Evolutionary conservation across 2,888 invertebrate species (phyloP), one percentile per base, ranked within the genome.

Genomic region (Eristalinus aeneus): DNA sequence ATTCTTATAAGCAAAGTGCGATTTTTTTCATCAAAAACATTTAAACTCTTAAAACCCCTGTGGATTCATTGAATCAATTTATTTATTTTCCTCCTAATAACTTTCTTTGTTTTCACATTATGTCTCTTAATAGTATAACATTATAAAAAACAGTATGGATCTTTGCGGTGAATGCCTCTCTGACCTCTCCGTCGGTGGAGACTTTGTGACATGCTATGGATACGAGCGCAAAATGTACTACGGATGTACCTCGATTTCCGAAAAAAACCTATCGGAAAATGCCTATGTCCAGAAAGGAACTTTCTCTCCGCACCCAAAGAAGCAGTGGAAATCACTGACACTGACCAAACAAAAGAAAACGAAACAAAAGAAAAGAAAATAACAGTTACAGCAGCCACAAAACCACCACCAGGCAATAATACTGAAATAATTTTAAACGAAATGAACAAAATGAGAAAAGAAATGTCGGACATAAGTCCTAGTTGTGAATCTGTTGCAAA

Each of bases 401-500:
- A 46, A 46, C 3, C 46, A 3, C 46, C 11, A 5, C 46, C 46
- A 46, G 46, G 9, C 9, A n/a, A 46, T 11, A 46, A 46, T n/a
- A n/a, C 46, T 46, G 32, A 32, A 32, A 46, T 46, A n/a, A 11
- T 46, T 46, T 2, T 46, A n/a, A n/a, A 46, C 11, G 46, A 46
- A 46, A 46, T 46, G 11, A 46, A 34, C 0, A 56, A 12, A 32
- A 32, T 68, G 32, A 54, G 20, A 34, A 68, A 54, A 31, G 68
- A 68, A 68, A 68, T 68, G 56, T 23, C 68, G 6, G 56, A 68
- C 10, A 46, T 67, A 31, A 67, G 53, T n/a, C 16, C 67, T 27
- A 67, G 27, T 53, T 67, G 67, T 20, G 67, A 67, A 31, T 67
- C 53, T 31, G 22, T 67, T 20, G 67, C 67, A n/a, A 27, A 67